Evolutionary conservation across 1,140 invertebrate genomes (phyloP).

Genomic region (Whitmania pigra): DNA sequence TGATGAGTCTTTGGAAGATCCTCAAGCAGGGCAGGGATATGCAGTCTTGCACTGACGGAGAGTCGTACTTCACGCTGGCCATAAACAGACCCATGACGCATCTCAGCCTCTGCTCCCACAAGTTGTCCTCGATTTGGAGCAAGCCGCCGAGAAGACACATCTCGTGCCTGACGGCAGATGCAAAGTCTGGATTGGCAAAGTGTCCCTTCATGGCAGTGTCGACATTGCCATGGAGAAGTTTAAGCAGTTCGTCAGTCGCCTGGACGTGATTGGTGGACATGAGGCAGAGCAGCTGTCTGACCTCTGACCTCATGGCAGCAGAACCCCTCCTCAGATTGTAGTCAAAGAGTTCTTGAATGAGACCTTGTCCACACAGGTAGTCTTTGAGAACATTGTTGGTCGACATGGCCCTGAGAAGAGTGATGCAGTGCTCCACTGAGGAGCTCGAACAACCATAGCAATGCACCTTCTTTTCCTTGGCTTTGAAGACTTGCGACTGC

Average conservation of each 20-base stretch:
- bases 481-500: slow-evolving; percentile 26
- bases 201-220: slow-evolving; percentile 43
- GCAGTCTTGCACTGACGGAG: slow-evolving; percentile 60
- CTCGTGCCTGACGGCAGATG: slow-evolving; percentile 66
- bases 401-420: slow-evolving; percentile 75
- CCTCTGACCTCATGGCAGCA: slow-evolving; percentile 45
- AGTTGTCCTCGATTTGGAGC: slow-evolving; percentile 78
- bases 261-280: slow-evolving; percentile 77
- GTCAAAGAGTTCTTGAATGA: slow-evolving; percentile 77
- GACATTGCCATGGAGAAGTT: slow-evolving; percentile 66
- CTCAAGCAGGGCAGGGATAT: slow-evolving; percentile 68
- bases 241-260: slow-evolving; percentile 72
- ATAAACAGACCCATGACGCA: slow-evolving; percentile 70
- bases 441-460: slow-evolving; percentile 48
- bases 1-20: slow-evolving; percentile 65
- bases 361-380: slow-evolving; percentile 62
- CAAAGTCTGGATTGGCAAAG: slow-evolving; percentile 51
- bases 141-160: slow-evolving; percentile 74
- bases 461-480: slow-evolving; percentile 30
- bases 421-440: slow-evolving; percentile 83
- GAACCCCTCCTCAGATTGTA: slow-evolving; percentile 65
- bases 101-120: slow-evolving; percentile 77
- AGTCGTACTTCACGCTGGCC: slow-evolving; percentile 54
- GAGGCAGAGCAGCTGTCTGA: slow-evolving; percentile 66
- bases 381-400: slow-evolving; percentile 64